Conservation (phyloP, 2,113 vertebrate genomes). For the Pollimyrus isidori region DNA sequence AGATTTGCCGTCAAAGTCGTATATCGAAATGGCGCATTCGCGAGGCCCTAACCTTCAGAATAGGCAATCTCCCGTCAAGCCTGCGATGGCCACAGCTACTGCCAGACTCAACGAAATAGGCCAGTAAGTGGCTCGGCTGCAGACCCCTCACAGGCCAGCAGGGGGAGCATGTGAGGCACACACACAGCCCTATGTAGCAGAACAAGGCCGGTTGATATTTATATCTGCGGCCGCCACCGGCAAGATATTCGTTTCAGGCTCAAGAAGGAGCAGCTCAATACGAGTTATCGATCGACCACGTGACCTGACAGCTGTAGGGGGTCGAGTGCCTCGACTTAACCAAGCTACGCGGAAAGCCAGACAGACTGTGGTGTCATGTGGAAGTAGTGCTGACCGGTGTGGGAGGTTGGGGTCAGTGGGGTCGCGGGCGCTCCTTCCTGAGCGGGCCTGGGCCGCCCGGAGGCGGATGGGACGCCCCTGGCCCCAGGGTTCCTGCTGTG, state of each 20-base stretch:
- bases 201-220: background rate
- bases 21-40: background rate
- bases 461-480: constrained; percentile 78
- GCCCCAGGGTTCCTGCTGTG: constrained; percentile 75
- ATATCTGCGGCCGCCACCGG: background rate
- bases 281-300: background rate
- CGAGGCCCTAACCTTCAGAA: background rate
- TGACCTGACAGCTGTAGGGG: background rate
- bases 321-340: background rate
- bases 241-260: background rate
- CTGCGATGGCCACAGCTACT: background rate
- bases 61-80: background rate
- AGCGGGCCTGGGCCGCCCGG: constrained; percentile 73
- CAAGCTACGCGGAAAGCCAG: background rate
- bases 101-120: background rate
- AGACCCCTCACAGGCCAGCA: background rate
- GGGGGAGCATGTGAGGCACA: background rate
- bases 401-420: constrained; percentile 85
- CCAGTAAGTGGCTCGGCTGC: background rate
- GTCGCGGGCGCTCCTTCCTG: constrained; percentile 78
- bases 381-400: constrained; percentile 63
- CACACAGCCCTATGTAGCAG: no score
- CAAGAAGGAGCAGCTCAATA: background rate
- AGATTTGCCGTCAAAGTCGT: background rate
- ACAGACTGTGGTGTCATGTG: no score